These are phyloP conservation scores for Orthosia gracilis DNA, from an alignment of 2,888 invertebrate genomes.

Conservation along the genomic window DNA sequence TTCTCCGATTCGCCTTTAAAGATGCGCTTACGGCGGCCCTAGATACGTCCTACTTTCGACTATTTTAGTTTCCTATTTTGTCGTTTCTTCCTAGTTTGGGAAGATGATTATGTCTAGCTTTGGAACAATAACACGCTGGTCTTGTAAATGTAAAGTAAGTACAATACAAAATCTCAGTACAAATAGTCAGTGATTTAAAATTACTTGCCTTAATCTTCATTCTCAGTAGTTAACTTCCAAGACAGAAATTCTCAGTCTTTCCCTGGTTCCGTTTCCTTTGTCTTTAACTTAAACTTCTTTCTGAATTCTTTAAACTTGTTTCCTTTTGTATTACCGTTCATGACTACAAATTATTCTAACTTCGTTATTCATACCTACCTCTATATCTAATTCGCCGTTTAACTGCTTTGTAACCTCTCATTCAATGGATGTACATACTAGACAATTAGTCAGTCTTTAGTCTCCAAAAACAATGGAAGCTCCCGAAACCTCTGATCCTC, in stretches of 20 bases:
- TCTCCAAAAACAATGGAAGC: constrained; percentile 69
- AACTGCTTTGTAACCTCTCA: constrained; percentile 38
- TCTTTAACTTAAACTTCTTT: constrained; percentile 28
- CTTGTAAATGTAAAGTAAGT: neutral
- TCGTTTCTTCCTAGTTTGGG: neutral
- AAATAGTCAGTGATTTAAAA: neutral
- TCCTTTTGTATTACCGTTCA: constrained; percentile 19
- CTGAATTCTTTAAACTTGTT: constrained; percentile 33
- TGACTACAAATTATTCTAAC: constrained; percentile 25
- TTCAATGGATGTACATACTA: constrained; percentile 62
- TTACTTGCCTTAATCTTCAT: constrained; percentile 5
- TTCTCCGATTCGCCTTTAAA: constrained; percentile 15
- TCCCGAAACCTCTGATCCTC: constrained; percentile 65
- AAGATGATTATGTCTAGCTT: neutral
- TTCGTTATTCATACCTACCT: neutral
- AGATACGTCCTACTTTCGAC: neutral
- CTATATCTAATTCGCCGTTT: constrained; percentile 16
- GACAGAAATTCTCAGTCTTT: constrained; percentile 7
- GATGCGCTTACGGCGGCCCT: neutral
- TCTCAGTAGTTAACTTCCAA: constrained; percentile 6
- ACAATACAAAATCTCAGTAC: neutral
- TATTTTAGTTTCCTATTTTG: neutral
- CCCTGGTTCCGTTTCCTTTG: constrained; percentile 32
- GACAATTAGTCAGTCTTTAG: constrained; percentile 67
- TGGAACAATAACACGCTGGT: neutral